Conservation (phyloP, 2,888 invertebrate species). For the Plutella xylostella region DNA sequence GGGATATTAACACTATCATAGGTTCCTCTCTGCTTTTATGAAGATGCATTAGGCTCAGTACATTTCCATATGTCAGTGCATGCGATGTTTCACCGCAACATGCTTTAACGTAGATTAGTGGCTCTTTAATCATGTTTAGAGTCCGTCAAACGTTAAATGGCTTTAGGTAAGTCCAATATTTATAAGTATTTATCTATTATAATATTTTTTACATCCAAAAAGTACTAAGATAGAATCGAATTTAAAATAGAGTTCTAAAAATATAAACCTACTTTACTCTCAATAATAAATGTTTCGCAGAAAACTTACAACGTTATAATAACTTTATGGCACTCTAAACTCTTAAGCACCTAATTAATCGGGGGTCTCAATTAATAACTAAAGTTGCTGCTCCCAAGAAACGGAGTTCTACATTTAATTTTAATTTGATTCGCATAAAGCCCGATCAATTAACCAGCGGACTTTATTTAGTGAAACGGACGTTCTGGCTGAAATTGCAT, state of each 20-base stretch:
- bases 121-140: background rate
- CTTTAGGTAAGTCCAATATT: background rate
- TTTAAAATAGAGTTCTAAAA: too few species aligned
- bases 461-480: slow-evolving; percentile 28
- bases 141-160: background rate
- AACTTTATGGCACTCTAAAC: too few species aligned
- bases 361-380: too few species aligned
- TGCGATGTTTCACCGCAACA: background rate
- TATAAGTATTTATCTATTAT: too few species aligned
- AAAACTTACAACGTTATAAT: too few species aligned
- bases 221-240: too few species aligned
- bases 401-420: background rate
- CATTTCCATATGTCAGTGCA: slow-evolving; percentile 42
- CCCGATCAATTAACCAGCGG: slow-evolving; percentile 2
- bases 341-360: too few species aligned
- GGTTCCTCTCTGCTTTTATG: slow-evolving; percentile 65
- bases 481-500: slow-evolving; percentile 34
- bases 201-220: background rate
- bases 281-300: too few species aligned
- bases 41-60: slow-evolving; percentile 56
- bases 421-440: background rate
- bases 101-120: background rate
- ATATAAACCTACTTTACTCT: too few species aligned
- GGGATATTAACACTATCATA: slow-evolving; percentile 69
- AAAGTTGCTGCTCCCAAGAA: background rate